Percentiles rank a stretch among this genome's conserved stretches.
Evolutionary conservation across 2,888 invertebrate genomes (phyloP).

Genomic region (Polydrusus tereticollis): DNA sequence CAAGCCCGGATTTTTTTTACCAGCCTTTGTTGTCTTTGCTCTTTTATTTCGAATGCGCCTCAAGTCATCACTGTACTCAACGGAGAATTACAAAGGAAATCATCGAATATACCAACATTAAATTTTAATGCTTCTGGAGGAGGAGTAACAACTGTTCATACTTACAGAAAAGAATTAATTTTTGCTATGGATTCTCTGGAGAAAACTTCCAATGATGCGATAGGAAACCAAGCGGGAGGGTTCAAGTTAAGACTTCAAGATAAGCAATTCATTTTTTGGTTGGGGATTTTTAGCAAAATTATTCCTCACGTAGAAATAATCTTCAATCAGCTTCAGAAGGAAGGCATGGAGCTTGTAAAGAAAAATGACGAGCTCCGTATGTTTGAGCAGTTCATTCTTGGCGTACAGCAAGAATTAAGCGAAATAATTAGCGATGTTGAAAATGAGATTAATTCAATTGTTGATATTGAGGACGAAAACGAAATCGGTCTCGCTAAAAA

Average conservation of each 20-base stretch:
- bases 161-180: neutral
- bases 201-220: neutral
- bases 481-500: neutral
- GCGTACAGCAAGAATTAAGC: slow-evolving; percentile 28
- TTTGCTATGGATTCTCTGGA: slow-evolving; percentile 7
- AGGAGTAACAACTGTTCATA: neutral
- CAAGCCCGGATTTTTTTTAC: slow-evolving; percentile 10
- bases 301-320: slow-evolving; percentile 11
- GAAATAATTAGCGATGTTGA: slow-evolving; percentile 28
- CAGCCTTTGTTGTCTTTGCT: neutral
- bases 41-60: slow-evolving; percentile 1
- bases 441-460: slow-evolving; percentile 18
- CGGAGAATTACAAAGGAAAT: neutral
- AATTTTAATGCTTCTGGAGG: neutral
- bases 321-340: slow-evolving; percentile 17
- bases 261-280: slow-evolving; percentile 10
- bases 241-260: slow-evolving; percentile 1
- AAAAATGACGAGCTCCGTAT: slow-evolving; percentile 21
- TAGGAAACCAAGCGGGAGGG: slow-evolving; percentile 3
- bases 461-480: neutral
- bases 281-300: neutral
- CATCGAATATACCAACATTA: neutral
- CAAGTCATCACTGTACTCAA: neutral
- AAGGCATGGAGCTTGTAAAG: neutral
- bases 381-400: slow-evolving; percentile 26